phyloP scores from a whole-genome alignment of 2,888 invertebrate species.

The Andrena bucephala region DNA sequence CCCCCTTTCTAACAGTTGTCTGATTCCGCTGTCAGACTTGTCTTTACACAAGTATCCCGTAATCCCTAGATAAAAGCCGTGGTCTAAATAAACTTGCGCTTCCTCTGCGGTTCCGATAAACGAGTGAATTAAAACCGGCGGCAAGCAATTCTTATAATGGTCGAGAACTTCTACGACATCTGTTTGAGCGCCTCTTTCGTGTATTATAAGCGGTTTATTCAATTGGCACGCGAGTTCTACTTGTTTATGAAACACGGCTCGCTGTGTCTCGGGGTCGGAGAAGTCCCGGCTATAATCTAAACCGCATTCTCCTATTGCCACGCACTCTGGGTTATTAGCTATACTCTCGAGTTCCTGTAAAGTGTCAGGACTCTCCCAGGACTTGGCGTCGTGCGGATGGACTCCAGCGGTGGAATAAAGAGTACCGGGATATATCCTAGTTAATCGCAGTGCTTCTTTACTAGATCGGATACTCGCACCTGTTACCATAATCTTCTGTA shows the following conservation, averaged over 20 bases:
- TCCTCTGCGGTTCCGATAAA: constrained; percentile 96
- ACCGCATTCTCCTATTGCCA: constrained; percentile 97
- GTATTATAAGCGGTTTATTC: constrained; percentile 94
- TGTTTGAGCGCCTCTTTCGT: constrained; percentile 96
- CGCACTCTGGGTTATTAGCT: constrained; percentile 94
- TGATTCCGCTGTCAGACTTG: constrained; percentile 95
- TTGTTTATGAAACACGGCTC: constrained; percentile 94
- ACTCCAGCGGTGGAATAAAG: constrained; percentile 97
- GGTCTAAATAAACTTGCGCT: constrained; percentile 92
- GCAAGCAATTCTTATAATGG: constrained; percentile 87
- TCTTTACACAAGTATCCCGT: constrained; percentile 96
- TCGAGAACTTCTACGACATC: constrained; percentile 92
- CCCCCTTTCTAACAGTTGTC: constrained; percentile 92
- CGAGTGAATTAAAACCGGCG: constrained; percentile 95
- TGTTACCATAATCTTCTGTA: constrained; percentile 97
- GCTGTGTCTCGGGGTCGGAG: constrained; percentile 95
- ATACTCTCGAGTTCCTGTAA: constrained; percentile 89
- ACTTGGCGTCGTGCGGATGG: constrained; percentile 97
- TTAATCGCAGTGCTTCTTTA: constrained; percentile 95
- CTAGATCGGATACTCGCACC: constrained; percentile 95
- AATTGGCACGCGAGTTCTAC: constrained; percentile 94
- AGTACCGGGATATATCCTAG: constrained; percentile 95
- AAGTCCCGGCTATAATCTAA: constrained; percentile 97
- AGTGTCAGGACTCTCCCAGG: constrained; percentile 89
- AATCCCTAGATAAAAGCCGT: constrained; percentile 94